Evolutionary conservation across 2,113 vertebrate species (phyloP), one percentile per base, ranked within the genome.

Genomic region (Varanus salvator): DNA sequence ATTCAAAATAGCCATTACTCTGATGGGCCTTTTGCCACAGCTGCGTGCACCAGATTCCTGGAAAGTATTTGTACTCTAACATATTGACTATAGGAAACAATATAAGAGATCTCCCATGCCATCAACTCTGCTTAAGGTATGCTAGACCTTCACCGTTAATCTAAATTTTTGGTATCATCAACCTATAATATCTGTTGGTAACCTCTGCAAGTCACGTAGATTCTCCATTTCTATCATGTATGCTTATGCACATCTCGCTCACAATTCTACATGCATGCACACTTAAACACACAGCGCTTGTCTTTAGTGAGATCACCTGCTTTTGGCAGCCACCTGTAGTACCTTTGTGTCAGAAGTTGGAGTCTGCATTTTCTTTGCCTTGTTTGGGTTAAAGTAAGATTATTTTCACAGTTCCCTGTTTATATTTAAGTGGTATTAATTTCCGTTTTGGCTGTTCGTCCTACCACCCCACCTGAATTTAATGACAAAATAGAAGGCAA

Each of bases 51-150:
- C 54, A 34, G 82, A 82, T 48, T 78, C 44, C n/a, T 71, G 81
- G 92, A 89, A 12, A 69, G n/a, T 72, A 89, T 93, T 91, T 48
- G 44, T 80, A 83, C 38, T 92, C 87, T n/a, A n/a, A 8, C 1
- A 89, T 90, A 86, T 85, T 48, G 90, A 38, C 83, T 87, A n/a
- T 34, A 88, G 80, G 75, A 74, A 38, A 84, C 92, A 88, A 94
- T 82, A 85, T 90, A 71, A 80, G 89, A 54, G 88, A 84, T 54
- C 68, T 92, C 90, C 91, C 57, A 54, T 89, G 72, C 92, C 66
- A 50, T 91, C 87, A 87, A 25, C 64, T 92, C 74, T 12, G 48
- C 66, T 86, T 87, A 80, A 92, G 71, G 83, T 91, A 71, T 27
- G 82, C 75, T 72, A 91, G 12, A 19, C 75, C 88, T 93, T 84